phyloP scores from a whole-genome alignment of 2,888 invertebrate species.

The Argynnis bischoffii region DNA sequence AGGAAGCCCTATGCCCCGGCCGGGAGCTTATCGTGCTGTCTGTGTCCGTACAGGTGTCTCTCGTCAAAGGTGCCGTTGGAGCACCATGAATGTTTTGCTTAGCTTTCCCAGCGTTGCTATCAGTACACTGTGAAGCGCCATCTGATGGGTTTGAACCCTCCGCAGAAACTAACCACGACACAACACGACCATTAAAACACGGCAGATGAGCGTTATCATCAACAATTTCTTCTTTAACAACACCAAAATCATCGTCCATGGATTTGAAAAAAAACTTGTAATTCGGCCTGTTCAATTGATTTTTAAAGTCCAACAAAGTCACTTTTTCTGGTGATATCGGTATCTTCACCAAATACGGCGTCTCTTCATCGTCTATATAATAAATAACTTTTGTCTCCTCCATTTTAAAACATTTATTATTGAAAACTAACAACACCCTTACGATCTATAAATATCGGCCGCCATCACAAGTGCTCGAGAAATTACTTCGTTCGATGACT shows the following conservation, averaged over 20 bases:
- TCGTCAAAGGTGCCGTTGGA: constrained; percentile 72
- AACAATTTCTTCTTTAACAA: constrained; percentile 99
- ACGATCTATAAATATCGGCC: constrained; percentile 80
- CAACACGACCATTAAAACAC: constrained; percentile 98
- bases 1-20: constrained; percentile 83
- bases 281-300: constrained; percentile 97
- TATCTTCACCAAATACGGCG: constrained; percentile 99
- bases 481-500: constrained; percentile 52
- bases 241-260: constrained; percentile 99
- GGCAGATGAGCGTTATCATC: constrained; percentile 98
- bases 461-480: constrained; percentile 79
- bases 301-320: constrained; percentile 98
- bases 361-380: constrained; percentile 99
- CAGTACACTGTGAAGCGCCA: constrained; percentile 92
- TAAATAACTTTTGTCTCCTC: constrained; percentile 99
- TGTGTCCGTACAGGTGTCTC: constrained; percentile 88
- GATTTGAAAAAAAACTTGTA: constrained; percentile 99
- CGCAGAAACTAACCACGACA: constrained; percentile 91
- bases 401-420: constrained; percentile 83
- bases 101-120: constrained; percentile 83
- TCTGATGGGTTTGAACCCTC: constrained; percentile 87
- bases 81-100: constrained; percentile 68
- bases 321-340: constrained; percentile 98
- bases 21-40: constrained; percentile 91
- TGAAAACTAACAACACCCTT: constrained; percentile 76